Evolutionary conservation across 2,113 vertebrate species (phyloP).

Genomic region (Hoplias malabaricus): DNA sequence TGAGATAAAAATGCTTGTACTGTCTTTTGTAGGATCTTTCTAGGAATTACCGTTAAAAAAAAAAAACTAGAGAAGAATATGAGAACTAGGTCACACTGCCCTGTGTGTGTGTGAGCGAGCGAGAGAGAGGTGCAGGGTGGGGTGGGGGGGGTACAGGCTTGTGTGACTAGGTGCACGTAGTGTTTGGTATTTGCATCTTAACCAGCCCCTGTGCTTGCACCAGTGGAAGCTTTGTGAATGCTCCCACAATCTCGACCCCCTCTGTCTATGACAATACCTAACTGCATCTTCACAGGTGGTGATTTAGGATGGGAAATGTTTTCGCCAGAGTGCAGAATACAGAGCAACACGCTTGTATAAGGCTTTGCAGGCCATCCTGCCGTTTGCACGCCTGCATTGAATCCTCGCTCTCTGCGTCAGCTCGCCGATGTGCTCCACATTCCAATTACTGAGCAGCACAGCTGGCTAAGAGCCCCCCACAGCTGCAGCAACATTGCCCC

Average conservation of each 20-base stretch:
- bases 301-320: slow-evolving; percentile 35
- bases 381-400: slow-evolving; percentile 75
- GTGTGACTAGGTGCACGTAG: not conserved
- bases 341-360: slow-evolving; percentile 51
- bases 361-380: slow-evolving; percentile 53
- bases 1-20: not conserved
- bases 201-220: not conserved
- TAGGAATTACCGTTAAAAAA: not conserved
- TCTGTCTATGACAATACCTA: not conserved
- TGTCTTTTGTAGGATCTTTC: not conserved
- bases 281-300: slow-evolving; percentile 30
- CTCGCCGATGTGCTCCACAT: slow-evolving; percentile 73
- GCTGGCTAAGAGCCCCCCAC: slow-evolving; percentile 40
- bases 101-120: not conserved
- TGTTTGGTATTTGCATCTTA: not conserved
- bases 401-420: slow-evolving; percentile 72
- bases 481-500: slow-evolving; percentile 69
- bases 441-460: slow-evolving; percentile 64
- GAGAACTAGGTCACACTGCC: slow-evolving; percentile 20
- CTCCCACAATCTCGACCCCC: not conserved
- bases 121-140: too few relatives aligned
- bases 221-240: not conserved
- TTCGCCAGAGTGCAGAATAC: slow-evolving; percentile 20
- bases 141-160: not conserved
- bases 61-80: not conserved